Conservation (phyloP, 2,797 vertebrate species). For the Mus caroli region DNA sequence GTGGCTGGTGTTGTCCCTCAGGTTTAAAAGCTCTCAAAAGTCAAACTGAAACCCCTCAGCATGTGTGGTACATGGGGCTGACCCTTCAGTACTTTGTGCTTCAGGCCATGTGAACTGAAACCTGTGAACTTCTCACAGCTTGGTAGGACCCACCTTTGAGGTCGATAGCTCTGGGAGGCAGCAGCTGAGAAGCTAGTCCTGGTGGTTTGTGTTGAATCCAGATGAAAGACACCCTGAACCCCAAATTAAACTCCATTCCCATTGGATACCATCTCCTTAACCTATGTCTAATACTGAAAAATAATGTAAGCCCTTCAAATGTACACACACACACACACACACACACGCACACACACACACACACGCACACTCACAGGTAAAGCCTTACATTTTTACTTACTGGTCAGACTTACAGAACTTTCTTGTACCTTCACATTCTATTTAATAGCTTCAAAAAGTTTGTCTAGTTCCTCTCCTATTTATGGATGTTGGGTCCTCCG, state of each 20-base stretch:
- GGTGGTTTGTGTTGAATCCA: not conserved
- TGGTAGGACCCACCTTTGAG: not conserved
- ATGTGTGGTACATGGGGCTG: conserved; percentile 3
- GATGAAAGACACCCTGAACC: not conserved
- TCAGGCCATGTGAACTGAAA: conserved; percentile 65
- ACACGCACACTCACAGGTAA: not conserved
- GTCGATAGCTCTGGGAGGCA: not conserved
- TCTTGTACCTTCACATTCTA: not conserved
- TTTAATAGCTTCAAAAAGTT: conserved; percentile 32
- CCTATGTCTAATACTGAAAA: not conserved
- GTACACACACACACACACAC: not conserved
- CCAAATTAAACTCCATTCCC: not conserved
- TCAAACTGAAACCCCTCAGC: conserved; percentile 72
- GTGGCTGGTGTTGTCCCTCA: conserved; percentile 57
- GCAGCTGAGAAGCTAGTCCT: not conserved
- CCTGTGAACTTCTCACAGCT: conserved; percentile 32
- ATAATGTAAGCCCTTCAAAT: not conserved
- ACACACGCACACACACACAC: not conserved
- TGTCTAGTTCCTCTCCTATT: not conserved
- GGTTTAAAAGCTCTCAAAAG: conserved; percentile 45
- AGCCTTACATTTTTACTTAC: not conserved
- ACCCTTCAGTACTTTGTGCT: not conserved
- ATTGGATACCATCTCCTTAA: not conserved
- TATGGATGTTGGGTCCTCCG: not conserved
- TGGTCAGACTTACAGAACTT: conserved; percentile 3